Base-by-base conservation (phyloP, 2,888 invertebrate species). In the Rhagium mordax region DNA sequence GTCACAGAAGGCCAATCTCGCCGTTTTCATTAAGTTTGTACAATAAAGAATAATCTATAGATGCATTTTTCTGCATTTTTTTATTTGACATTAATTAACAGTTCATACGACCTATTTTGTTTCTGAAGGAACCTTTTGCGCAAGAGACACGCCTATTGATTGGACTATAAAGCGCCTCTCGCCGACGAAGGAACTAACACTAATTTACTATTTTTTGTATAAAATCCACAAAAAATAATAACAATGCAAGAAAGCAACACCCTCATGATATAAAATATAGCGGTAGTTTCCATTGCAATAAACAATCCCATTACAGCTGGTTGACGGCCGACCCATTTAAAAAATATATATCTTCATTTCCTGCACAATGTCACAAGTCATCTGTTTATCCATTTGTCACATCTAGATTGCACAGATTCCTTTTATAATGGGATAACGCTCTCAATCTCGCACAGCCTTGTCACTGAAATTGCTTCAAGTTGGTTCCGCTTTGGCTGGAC, bases 291-390 rank as follows among this genome's bases (percentile, higher is more conserved):
- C 20, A 55, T 55, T 55, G n/a, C 2, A 24, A 55, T 20, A 24
- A 55, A 55, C n/a, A 55, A 24, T 55, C n/a, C 55, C 15, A 55
- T 55, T 55, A 24, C 13, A 24, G 55, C 15, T n/a, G 55, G 55
- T 24, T 55, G 55, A 24, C 27, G 55, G 27, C 55, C 55, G 55
- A 3, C 15, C n/a, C 21, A 20, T 55, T 55, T 24, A 15, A 24
- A 55, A 55, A 24, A 55, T 24, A 55, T 33, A 33, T 59, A 59
- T 59, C 59, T 33, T 24, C n/a, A 24, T 24, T 59, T 59, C 59
- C 59, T 33, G 59, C 15, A 59, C 59, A 59, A 59, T 59, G 33
- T 15, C 59, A 59, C 59, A 59, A 59, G 29, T 59, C 59, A 59
- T 27, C 29, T 29, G 59, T 59, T 59, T 33, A 59, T 27, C 33